Evolutionary conservation across 2,113 vertebrate genomes (phyloP), one percentile per base, ranked within the genome.

Genomic region (Caranx ignobilis): DNA sequence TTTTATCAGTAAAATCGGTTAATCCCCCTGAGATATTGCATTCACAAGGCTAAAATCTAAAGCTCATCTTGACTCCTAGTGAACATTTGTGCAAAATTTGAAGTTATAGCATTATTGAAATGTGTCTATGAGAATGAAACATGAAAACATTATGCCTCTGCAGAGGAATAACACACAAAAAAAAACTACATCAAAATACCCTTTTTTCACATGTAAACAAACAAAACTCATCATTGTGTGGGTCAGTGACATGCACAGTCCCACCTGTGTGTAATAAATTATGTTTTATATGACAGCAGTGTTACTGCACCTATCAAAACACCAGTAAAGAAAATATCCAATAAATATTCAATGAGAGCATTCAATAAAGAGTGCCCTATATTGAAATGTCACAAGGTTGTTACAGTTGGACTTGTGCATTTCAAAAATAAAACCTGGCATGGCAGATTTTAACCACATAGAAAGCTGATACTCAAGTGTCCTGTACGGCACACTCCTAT

Each of bases 351-450:
- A 48, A 62, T 26, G 50, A 59, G 4, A 72, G 52, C 1, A 16
- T 66, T 43, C 2, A 32, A 66, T 70, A 10, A 73, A 50, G 37
- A 47, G 34, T 60, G 57, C 8, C 64, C 64, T 69, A 48, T 63
- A 82, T 12, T 87, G 68, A 90, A 91, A 91, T 91, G 88, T 90
- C 89, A 87, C 54, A 70, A n/a, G 85, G 81, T 19, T 82, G 69
- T 83, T 83, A 62, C 69, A 81, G 72, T 37, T 31, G 45, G 56
- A 50, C 71, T 75, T 56, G 12, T 43, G 47, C 8, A 50, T 68
- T 83, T 82, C 81, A 88, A 89, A 92, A 92, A 93, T 91, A 93
- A 91, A 89, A 91, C 75, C 39, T 63, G 72, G 13, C 52, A 16
- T 87, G 78, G 78, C 57, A 81, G 64, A 83, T 68, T 82, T 88